Evolutionary conservation across 2,113 vertebrate genomes (phyloP), one percentile per base, ranked within the genome.

Genomic region (Ophthalmolycus amberensis): DNA sequence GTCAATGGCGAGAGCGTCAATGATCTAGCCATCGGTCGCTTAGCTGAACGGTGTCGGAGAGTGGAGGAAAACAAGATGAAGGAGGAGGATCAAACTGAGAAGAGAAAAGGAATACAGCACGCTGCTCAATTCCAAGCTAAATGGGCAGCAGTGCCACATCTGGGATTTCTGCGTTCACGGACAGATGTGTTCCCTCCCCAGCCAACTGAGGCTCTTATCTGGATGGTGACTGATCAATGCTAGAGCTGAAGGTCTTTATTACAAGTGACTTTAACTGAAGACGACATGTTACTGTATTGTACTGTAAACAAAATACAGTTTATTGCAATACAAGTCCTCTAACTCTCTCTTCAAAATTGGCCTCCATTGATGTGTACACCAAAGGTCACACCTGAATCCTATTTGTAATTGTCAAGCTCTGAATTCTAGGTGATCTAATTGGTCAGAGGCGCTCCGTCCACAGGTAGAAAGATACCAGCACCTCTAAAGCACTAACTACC

Each of bases 1-100:
- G 78, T 85, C 84, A 82, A 69, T 80, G 70, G 65, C 12, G 16
- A 77, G 29, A 59, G 34, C 27, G 54, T 62, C 83, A 78, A 82
- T 89, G 80, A 86, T 84, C 71, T 27, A 14, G 29, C 54, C 50
- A 32, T 71, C 2, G 9, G 72, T n/a, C 78, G 77, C 79, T 86
- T 65, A 68, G 46, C 79, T 66, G 48, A 73, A 74, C 11, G 50
- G 20, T 25, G 64, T 70, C 46, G 71, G 76, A 60, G 76, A 76
- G 32, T 58, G 10, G 46, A 27, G 9, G 34, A 73, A 79, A 81
- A 63, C 79, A 59, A 79, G 72, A 83, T 83, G 48, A 78, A 27
- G 59, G 50, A 80, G 58, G 75, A 82, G 58, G 32, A 70, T 32
- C 40, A 73, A 79, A 67, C 48, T 66, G 66, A 80, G 46, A 70